phyloP scores from a whole-genome alignment of 2,797 vertebrate species.

The Propithecus deckenii region DNA sequence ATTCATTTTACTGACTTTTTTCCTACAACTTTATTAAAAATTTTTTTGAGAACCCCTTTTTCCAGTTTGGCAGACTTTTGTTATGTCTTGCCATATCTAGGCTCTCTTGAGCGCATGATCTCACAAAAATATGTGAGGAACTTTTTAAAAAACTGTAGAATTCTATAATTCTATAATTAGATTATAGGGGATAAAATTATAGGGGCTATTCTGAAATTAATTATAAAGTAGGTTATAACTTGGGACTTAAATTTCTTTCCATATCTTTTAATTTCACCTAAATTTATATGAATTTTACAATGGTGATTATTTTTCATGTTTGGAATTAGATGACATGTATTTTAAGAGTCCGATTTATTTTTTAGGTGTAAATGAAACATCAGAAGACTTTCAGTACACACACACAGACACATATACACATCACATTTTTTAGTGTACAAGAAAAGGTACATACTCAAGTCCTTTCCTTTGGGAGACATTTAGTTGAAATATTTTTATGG shows the following conservation, averaged over 20 bases:
- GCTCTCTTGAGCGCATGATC: background rate
- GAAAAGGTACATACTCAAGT: background rate
- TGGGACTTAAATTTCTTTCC: constrained; percentile 14
- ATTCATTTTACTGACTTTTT: background rate
- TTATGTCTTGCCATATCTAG: background rate
- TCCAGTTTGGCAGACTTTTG: background rate
- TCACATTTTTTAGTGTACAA: background rate
- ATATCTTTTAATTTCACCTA: background rate
- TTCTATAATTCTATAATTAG: background rate
- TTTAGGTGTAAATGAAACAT: background rate
- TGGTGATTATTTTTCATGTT: background rate
- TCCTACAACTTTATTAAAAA: background rate
- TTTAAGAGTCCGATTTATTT: background rate
- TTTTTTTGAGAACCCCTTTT: background rate
- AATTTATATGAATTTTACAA: constrained; percentile 16
- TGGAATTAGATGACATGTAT: background rate
- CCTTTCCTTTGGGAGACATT: background rate
- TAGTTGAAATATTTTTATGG: background rate
- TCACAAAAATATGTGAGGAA: background rate
- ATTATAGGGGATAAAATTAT: background rate
- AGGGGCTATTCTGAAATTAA: background rate
- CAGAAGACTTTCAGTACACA: background rate
- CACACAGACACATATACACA: too few relatives aligned
- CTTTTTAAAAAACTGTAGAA: background rate
- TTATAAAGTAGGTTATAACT: background rate